phyloP scores from a whole-genome alignment of 2,797 vertebrate species.

The Anableps anableps region DNA sequence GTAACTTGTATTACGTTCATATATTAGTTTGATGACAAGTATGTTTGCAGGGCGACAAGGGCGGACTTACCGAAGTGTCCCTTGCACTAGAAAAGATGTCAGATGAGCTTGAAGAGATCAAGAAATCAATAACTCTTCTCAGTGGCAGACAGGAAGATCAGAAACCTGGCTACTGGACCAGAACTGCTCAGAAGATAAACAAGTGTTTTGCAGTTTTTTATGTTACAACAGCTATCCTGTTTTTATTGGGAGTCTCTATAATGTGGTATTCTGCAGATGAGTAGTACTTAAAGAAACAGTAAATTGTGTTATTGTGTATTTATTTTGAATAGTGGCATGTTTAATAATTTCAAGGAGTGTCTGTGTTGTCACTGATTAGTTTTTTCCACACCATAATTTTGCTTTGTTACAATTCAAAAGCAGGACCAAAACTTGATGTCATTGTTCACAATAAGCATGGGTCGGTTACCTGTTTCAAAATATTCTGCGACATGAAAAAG shows the following conservation, averaged over 20 bases:
- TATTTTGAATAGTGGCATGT: neutral
- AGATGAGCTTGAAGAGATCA: constrained; percentile 50
- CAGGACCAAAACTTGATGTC: too few species aligned
- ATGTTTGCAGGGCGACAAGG: neutral
- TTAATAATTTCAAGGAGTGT: neutral
- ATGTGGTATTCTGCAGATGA: constrained; percentile 12
- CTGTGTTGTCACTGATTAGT: neutral
- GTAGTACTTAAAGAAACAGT: neutral
- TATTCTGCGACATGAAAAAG: too few species aligned
- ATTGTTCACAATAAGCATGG: too few species aligned
- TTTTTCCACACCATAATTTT: neutral
- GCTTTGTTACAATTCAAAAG: too few species aligned
- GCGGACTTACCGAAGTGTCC: constrained; percentile 3
- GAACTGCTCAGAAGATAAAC: constrained; percentile 48
- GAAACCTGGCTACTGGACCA: constrained; percentile 53
- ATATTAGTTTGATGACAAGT: neutral
- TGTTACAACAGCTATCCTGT: constrained; percentile 12
- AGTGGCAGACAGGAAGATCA: neutral
- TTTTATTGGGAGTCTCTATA: constrained; percentile 35
- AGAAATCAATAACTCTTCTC: constrained; percentile 42
- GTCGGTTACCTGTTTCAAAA: too few species aligned
- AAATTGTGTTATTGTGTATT: neutral
- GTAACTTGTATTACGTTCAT: neutral
- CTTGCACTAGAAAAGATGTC: constrained; percentile 43
- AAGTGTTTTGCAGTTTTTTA: constrained; percentile 57